Percentiles rank a stretch among this genome's conserved stretches.
Conservation (phyloP, 2,797 vertebrate genomes). For the Notamacropus eugenii region DNA sequence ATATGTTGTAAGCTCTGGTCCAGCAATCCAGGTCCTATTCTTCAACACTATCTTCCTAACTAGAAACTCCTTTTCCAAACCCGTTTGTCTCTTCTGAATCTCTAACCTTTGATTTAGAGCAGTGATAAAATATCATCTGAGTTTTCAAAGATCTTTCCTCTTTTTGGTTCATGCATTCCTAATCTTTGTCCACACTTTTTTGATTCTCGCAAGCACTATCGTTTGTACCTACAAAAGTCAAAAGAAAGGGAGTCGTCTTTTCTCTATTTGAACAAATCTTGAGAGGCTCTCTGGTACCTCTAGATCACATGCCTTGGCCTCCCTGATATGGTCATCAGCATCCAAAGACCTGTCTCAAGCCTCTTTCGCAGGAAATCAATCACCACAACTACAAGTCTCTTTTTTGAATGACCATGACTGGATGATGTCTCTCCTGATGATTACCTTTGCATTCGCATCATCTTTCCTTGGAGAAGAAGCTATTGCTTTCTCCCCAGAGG, state of each 20-base stretch:
- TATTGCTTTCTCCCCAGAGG: background rate
- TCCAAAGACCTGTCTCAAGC: background rate
- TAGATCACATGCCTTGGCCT: background rate
- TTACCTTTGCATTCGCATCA: background rate
- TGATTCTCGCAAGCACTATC: background rate
- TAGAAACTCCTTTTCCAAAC: background rate
- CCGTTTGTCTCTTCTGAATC: background rate
- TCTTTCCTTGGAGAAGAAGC: background rate
- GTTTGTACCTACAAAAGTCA: background rate
- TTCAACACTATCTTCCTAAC: background rate
- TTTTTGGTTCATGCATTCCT: background rate
- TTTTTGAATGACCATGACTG: background rate
- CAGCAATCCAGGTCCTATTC: background rate
- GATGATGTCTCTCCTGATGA: background rate
- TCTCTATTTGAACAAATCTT: background rate
- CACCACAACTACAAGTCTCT: background rate
- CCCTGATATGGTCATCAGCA: background rate
- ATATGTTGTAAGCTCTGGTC: background rate
- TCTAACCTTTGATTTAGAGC: background rate
- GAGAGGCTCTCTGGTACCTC: background rate
- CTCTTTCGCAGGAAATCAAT: background rate
- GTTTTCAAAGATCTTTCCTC: background rate
- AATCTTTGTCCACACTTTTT: background rate
- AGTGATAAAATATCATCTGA: background rate
- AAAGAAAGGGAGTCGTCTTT: background rate